Conservation (phyloP, 92 coral and sea anemone species). For the Diadumene lineata region DNA sequence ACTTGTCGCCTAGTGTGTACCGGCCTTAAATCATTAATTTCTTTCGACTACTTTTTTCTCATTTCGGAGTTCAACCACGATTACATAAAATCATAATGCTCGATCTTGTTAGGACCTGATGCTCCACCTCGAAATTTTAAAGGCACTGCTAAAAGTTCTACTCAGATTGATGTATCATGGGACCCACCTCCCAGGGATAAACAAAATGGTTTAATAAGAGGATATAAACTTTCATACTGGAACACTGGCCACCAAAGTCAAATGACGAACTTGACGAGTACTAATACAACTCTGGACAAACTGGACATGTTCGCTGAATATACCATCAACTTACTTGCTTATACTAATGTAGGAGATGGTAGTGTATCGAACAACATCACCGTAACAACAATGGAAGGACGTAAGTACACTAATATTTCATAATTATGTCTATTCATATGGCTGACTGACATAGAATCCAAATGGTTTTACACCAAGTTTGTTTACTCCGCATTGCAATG, state of each 20-base stretch:
- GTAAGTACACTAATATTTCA: too few relatives aligned
- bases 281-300: background rate
- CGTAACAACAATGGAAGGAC: background rate
- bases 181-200: background rate
- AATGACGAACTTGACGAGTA: background rate
- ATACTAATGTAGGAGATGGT: conserved; percentile 6
- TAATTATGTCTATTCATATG: too few relatives aligned
- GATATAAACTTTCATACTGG: conserved; percentile 6
- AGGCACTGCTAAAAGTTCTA: conserved; percentile 3
- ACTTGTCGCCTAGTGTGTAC: too few relatives aligned
- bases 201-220: conserved; percentile 25
- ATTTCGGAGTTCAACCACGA: too few relatives aligned
- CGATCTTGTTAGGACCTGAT: background rate
- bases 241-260: background rate
- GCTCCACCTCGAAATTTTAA: background rate
- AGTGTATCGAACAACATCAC: background rate
- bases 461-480: too few relatives aligned
- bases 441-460: too few relatives aligned
- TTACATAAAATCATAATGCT: too few relatives aligned
- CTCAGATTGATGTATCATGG: conserved; percentile 12
- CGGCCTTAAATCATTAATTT: too few relatives aligned
- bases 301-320: conserved; percentile 15
- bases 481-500: too few relatives aligned
- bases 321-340: conserved; percentile 16
- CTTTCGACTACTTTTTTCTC: too few relatives aligned